Conservation (phyloP, 2,797 vertebrate species). For the Cephalopachus bancanus region DNA sequence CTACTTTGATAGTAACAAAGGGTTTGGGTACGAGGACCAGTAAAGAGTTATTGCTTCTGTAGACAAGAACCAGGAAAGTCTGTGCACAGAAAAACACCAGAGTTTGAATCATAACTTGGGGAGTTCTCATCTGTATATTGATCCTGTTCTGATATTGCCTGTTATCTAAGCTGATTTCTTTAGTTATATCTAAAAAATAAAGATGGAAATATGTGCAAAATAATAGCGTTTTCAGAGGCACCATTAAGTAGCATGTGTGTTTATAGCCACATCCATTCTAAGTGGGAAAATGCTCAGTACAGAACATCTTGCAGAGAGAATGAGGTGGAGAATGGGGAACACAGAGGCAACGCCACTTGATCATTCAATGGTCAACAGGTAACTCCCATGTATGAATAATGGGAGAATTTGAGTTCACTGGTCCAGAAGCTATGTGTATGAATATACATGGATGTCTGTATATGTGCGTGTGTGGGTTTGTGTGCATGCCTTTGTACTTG, state of each 20-base stretch:
- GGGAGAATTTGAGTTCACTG: neutral
- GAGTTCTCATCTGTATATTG: neutral
- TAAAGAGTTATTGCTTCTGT: neutral
- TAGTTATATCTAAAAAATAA: neutral
- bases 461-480: neutral
- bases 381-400: neutral
- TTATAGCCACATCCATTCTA: neutral
- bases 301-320: neutral
- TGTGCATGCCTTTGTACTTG: neutral
- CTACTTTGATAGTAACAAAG: neutral
- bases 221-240: neutral
- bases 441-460: neutral
- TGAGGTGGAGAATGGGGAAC: neutral
- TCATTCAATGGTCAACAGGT: neutral
- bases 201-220: neutral
- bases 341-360: too few species aligned
- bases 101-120: neutral
- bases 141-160: neutral
- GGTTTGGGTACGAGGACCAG: neutral
- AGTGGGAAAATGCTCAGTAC: neutral
- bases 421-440: neutral
- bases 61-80: neutral
- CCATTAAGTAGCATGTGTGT: neutral
- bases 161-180: neutral
- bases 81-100: neutral